Conservation (phyloP, 2,113 vertebrate genomes). For the Tamias sibiricus region DNA sequence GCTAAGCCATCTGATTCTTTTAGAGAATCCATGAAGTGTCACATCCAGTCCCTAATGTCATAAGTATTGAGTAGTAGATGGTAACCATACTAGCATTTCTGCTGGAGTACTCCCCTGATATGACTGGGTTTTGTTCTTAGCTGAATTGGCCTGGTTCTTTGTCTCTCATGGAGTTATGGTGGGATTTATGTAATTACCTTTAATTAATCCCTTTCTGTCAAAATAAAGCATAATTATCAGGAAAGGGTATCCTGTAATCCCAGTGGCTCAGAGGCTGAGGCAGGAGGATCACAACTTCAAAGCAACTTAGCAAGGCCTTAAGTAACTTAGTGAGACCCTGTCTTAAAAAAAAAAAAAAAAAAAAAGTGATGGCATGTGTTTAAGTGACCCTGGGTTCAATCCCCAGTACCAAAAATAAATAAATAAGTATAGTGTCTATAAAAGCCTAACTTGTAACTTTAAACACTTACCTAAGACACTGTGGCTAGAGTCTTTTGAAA, state of each 20-base stretch:
- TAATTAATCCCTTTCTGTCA: background rate
- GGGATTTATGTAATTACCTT: background rate
- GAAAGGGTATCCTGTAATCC: too few species aligned
- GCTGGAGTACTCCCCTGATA: background rate
- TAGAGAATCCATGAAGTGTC: background rate
- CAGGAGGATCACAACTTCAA: too few species aligned
- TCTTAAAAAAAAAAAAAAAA: too few species aligned
- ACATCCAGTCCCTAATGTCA: background rate
- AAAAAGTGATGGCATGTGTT: too few species aligned
- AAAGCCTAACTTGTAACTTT: background rate
- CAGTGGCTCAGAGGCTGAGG: too few species aligned
- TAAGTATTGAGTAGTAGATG: background rate
- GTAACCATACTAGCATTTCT: background rate
- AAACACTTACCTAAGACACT: background rate
- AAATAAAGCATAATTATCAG: background rate
- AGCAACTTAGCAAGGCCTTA: too few species aligned
- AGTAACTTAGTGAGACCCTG: too few species aligned
- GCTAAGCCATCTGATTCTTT: background rate
- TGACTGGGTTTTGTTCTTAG: background rate
- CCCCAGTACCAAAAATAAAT: too few species aligned
- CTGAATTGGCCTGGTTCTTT: background rate
- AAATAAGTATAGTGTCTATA: background rate
- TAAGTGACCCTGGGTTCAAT: too few species aligned
- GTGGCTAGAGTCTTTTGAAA: background rate
- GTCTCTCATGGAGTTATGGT: background rate